A percentile compares a stretch with the other conserved stretches of the same genome.
Conservation (phyloP, 2,113 vertebrate species). For the Ornithorhynchus anatinus region DNA sequence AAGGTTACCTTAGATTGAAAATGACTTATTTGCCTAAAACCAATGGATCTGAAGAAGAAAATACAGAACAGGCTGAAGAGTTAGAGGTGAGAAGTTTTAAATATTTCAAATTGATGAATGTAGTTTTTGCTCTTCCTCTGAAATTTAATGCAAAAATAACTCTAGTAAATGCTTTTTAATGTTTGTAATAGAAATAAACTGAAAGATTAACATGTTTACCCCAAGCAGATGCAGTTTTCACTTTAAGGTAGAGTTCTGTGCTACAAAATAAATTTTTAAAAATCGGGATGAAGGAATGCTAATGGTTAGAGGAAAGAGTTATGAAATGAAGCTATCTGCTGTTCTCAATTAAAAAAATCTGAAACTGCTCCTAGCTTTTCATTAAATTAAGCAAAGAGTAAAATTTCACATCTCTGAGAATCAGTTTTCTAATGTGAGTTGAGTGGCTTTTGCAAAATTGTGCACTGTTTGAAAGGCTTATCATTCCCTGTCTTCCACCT, state of each 20-base stretch:
- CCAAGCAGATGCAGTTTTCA: not conserved
- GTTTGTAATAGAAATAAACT: not conserved
- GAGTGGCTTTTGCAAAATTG: not conserved
- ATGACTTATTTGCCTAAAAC: constrained; percentile 96
- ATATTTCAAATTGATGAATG: not conserved
- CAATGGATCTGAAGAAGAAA: constrained; percentile 83
- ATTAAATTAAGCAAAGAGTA: constrained; percentile 8
- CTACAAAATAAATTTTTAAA: not conserved
- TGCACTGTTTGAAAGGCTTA: not conserved
- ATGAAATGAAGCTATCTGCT: not conserved
- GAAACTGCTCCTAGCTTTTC: not conserved
- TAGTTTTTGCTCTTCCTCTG: not conserved
- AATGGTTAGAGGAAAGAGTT: not conserved
- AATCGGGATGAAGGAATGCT: not conserved
- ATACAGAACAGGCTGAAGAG: constrained; percentile 83
- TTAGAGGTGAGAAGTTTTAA: constrained; percentile 78
- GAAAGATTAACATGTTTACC: not conserved
- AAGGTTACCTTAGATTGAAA: constrained; percentile 95
- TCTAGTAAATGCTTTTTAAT: not conserved
- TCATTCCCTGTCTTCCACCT: not conserved
- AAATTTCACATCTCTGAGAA: not conserved
- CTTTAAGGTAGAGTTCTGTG: not conserved
- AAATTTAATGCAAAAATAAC: not conserved
- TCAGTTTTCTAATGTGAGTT: not conserved
- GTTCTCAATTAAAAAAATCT: not conserved